Base-by-base conservation (phyloP, 2,113 vertebrate species). In the Gymnarchus niloticus region DNA sequence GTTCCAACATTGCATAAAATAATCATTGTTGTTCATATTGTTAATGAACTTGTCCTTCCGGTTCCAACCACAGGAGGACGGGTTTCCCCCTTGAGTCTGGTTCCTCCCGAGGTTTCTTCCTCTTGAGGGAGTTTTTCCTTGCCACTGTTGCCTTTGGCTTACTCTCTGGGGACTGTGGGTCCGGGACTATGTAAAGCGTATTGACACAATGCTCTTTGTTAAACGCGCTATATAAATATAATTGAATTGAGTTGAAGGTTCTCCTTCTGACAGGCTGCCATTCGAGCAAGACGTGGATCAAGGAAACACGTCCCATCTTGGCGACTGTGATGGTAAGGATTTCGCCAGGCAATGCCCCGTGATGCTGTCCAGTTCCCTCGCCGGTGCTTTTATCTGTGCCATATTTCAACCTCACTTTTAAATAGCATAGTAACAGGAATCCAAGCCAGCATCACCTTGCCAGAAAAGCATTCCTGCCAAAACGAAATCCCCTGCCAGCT, bases 231-330 rank as follows among this genome's bases (percentile, higher is more conserved):
- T n/a, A n/a, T n/a, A n/a, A n/a, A n/a, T n/a, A n/a, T n/a, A n/a
- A n/a, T n/a, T n/a, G n/a, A n/a, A n/a, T n/a, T n/a, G n/a, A n/a
- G n/a, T n/a, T n/a, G n/a, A n/a, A n/a, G n/a, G n/a, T n/a, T 44
- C 25, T 10, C 84, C 46, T n/a, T 84, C 33, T 87, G 91, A 56
- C 89, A 99, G 98, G 91, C 92, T 92, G 84, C 87, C 93, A 46
- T 98, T 98, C 37, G 96, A 98, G 89, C 98, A 99, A 92, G 97
- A 99, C 56, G 94, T 98, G 33, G 91, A 94, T 0, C 96, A 96
- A 17, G 92, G 95, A 86, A 97, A 96, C 93, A 96, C 95, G 0
- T 94, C 96, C n/a, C 95, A 96, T 87, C 92, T 99, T 83, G 97
- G 96, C 69, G 97, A 98, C 91, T 99, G 98, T 61, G 96, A 98